Conservation (phyloP, 2,888 invertebrate species). For the Podabrus alpinus region DNA sequence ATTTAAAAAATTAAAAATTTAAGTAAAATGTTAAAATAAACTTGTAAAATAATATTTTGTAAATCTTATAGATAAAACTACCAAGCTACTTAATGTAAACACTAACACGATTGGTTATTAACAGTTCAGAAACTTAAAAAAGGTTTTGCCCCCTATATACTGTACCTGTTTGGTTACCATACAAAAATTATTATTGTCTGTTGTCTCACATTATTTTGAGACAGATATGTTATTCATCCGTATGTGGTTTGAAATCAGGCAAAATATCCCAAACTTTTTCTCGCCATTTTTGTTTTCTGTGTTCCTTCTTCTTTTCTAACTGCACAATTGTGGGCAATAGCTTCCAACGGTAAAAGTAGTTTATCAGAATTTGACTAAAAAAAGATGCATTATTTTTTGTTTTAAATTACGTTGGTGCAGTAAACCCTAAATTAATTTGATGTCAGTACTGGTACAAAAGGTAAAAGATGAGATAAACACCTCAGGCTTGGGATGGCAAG, state of each 20-base stretch:
- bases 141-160: background rate
- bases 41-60: background rate
- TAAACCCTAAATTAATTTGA: no score
- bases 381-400: background rate
- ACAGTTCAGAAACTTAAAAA: background rate
- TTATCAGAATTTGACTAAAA: constrained; percentile 50
- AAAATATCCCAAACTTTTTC: constrained; percentile 72
- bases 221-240: constrained; percentile 8
- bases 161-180: background rate
- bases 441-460: no score
- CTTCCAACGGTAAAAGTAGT: constrained; percentile 64
- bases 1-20: background rate
- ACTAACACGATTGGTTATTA: background rate
- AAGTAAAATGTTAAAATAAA: background rate
- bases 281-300: constrained; percentile 70
- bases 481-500: no score
- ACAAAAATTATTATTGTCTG: background rate
- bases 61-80: background rate
- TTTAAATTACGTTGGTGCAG: no score
- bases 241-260: constrained; percentile 67
- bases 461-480: no score
- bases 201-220: background rate
- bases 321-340: constrained; percentile 67
- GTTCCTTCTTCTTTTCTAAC: constrained; percentile 69
- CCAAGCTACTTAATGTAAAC: background rate